Base-by-base conservation (phyloP, 2,113 vertebrate species). In the Oophaga pumilio region DNA sequence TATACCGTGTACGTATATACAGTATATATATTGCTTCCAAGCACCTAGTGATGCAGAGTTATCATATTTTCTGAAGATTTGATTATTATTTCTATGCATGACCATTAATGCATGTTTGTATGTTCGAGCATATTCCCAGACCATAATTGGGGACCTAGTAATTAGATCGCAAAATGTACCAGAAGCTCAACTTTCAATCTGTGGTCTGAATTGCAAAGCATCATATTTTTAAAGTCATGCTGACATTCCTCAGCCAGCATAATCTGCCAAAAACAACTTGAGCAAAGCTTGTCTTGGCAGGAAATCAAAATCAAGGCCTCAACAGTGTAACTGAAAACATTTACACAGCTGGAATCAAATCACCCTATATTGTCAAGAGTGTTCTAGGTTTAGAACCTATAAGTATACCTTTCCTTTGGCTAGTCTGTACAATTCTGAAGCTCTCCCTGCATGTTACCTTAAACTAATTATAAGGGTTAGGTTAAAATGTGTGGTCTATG, bases 291-390 rank as follows among this genome's bases (percentile, higher is more conserved):
- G 95, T 97, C 95, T 98, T 98, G 97, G 97, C 97, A 49, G 79
- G 0, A 57, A 94, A 96, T 97, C 97, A 98, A 97, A 95, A 92
- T 92, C 92, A 88, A 91, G 93, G 96, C 96, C 95, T 94, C 97
- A 96, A 96, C 96, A 94, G 96, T 93, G 94, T 96, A 97, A 97
- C 96, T 94, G 94, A 97, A 97, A 99, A 98, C 97, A 98, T 99
- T 99, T 97, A 98, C 97, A 98, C 97, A 99, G 97, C 97, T 98
- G 97, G 96, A 94, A 94, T 95, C 93, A 94, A 94, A 95, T 92
- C 95, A 93, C 96, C 96, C 91, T 91, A 89, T 92, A 93, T 94
- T 93, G 94, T 93, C 91, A 93, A 93, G 95, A 93, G 91, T 90
- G 91, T 92, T 93, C 93, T 93, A 91, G 93, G 91, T 88, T 90